Conservation (phyloP, 2,113 vertebrate species). For the Ciconia stormi region DNA sequence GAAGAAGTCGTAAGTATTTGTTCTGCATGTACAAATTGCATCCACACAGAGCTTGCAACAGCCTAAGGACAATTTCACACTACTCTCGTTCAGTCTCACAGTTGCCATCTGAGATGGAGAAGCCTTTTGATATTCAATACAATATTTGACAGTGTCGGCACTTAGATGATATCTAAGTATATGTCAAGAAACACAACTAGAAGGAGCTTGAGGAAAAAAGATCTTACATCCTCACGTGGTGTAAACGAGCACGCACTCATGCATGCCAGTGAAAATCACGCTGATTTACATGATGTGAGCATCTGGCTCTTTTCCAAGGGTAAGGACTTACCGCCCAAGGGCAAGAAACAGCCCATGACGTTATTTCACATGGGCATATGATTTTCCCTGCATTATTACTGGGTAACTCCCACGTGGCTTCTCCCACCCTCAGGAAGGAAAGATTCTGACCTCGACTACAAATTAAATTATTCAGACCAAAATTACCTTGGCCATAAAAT, state of each 20-base stretch:
- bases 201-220: neutral
- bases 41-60: neutral
- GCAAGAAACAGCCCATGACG: neutral
- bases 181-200: neutral
- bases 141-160: slow-evolving; percentile 11
- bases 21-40: slow-evolving; percentile 21
- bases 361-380: neutral
- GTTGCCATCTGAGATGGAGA: slow-evolving; percentile 23
- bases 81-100: slow-evolving; percentile 15
- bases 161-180: neutral
- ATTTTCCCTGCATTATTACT: neutral
- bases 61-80: slow-evolving; percentile 48
- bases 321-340: neutral
- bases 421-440: neutral
- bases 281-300: neutral
- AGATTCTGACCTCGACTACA: neutral
- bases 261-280: neutral
- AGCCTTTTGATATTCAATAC: slow-evolving; percentile 51
- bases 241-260: neutral
- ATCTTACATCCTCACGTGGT: neutral
- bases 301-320: slow-evolving; percentile 12
- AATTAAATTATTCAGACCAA: neutral
- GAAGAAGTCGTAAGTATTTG: slow-evolving; percentile 50
- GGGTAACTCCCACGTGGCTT: neutral
- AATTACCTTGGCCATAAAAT: neutral